Evolutionary conservation across 2,797 vertebrate genomes (phyloP), one percentile per base, ranked within the genome.

Genomic region (Takifugu rubripes): DNA sequence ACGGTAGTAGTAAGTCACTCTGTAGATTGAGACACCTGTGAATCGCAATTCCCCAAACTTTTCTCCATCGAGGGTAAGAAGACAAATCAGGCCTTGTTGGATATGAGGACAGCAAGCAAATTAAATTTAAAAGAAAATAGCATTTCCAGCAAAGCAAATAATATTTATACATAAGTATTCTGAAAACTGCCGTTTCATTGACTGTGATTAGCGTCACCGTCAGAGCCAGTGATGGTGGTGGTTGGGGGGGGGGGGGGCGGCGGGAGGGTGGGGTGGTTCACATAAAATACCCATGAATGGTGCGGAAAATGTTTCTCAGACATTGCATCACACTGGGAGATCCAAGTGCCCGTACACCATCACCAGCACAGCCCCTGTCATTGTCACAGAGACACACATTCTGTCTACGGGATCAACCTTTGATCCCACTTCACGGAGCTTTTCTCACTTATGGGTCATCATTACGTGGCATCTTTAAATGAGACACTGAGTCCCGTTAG

Each of bases 301-400:
- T 69, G 66, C 42, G 49, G 61, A 76, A 79, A 64, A 48, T 29
- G 66, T 84, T 88, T 84, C 45, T 26, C 69, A 61, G 76, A 66
- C 46, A n/a, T 88, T 88, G 77, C 88, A 79, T 90, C 86, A 83
- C 56, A 44, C 65, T 56, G 33, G 45, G 59, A 65, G 49, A 55
- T 59, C 27, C 54, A 54, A 43, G 12, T 33, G 51, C 25, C 14
- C 54, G 9, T 33, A 47, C 29, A 25, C 52, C 43, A 45, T 21
- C 59, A 36, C 59, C 59, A 49, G 51, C 21, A 0, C 54, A 48
- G 51, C 40, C 33, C 55, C 2, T 52, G 54, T 45, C 59, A 26
- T 33, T 40, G 55, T 50, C 61, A 50, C 24, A 62, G 54, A 31
- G 48, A 60, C 3, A 5, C 16, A 56, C 44, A 55, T 45, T 21